A percentile compares a stretch with the other conserved stretches of the same genome.
These are phyloP conservation scores for Beris chalybata DNA, from an alignment of 2,888 invertebrate species.

Conservation along the genomic window DNA sequence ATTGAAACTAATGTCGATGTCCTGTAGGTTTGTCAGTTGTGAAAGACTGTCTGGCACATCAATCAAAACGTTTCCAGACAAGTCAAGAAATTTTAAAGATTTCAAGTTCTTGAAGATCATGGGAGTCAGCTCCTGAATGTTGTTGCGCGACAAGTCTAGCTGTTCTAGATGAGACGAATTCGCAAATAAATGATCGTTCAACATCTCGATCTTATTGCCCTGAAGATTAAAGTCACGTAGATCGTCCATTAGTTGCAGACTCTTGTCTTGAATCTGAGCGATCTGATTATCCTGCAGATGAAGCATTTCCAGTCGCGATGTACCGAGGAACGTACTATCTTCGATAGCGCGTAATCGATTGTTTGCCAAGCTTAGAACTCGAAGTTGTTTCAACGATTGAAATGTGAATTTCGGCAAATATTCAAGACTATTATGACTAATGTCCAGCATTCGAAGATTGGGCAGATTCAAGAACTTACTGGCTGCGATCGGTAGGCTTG, in stretches of 20 bases:
- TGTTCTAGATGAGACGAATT: conserved; percentile 66
- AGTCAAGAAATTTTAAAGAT: conserved; percentile 72
- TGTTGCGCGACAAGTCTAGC: conserved; percentile 76
- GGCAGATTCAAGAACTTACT: conserved; percentile 73
- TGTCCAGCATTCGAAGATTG: conserved; percentile 71
- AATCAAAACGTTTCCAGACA: conserved; percentile 75
- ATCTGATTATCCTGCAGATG: conserved; percentile 77
- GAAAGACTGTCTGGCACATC: conserved; percentile 73
- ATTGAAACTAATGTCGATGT: conserved; percentile 78
- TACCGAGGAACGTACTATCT: conserved; percentile 69
- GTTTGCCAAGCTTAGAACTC: conserved; percentile 70
- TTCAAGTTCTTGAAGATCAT: conserved; percentile 65
- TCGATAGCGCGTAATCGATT: conserved; percentile 74
- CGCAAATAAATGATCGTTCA: conserved; percentile 69
- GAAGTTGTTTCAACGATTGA: conserved; percentile 67
- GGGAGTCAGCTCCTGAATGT: conserved; percentile 68
- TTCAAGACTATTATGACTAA: conserved; percentile 74
- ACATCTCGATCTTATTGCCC: conserved; percentile 73
- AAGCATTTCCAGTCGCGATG: conserved; percentile 69
- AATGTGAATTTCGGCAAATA: conserved; percentile 68
- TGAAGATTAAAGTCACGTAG: conserved; percentile 73
- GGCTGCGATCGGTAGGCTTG: conserved; percentile 64
- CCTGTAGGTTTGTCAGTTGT: conserved; percentile 67
- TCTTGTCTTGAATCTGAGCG: conserved; percentile 65
- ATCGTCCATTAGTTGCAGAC: conserved; percentile 65